Conservation (phyloP, 2,797 vertebrate species). For the Pteronotus mesoamericanus region DNA sequence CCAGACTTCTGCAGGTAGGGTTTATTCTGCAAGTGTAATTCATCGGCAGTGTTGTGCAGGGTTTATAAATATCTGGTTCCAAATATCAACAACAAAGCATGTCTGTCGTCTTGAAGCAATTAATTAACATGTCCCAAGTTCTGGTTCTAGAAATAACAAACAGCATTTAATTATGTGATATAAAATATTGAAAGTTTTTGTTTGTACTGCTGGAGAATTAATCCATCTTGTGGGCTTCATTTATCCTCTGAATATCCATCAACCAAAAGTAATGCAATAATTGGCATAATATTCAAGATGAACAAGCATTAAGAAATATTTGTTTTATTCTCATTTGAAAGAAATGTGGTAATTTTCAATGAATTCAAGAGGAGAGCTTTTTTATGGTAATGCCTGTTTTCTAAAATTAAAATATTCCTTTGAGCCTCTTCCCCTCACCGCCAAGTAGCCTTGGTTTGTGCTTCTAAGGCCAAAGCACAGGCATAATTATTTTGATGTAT, state of each 20-base stretch:
- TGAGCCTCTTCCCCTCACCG: background rate
- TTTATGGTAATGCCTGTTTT: constrained; percentile 54
- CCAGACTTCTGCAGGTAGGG: constrained; percentile 98
- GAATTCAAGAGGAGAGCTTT: constrained; percentile 57
- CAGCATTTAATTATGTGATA: constrained; percentile 78
- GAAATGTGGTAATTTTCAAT: constrained; percentile 52
- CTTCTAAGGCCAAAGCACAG: background rate
- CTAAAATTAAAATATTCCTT: constrained; percentile 63
- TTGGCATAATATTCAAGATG: constrained; percentile 80
- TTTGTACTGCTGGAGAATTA: constrained; percentile 78
- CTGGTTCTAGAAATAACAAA: constrained; percentile 78
- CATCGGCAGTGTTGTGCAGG: constrained; percentile 21
- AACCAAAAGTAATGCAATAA: constrained; percentile 78
- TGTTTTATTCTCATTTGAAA: constrained; percentile 72
- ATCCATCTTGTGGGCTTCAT: constrained; percentile 78
- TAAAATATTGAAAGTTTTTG: constrained; percentile 80
- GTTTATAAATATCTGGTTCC: constrained; percentile 69
- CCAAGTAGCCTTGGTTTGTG: background rate
- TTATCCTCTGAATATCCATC: constrained; percentile 82
- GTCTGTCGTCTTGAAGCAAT: constrained; percentile 72
- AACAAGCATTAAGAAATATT: constrained; percentile 71
- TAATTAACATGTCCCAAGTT: constrained; percentile 75
- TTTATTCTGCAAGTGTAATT: constrained; percentile 64
- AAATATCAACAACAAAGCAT: constrained; percentile 54
- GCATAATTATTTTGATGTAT: background rate